These are phyloP conservation scores for Aphelenchoides bicaudatus DNA, from an alignment of 2,888 invertebrate genomes.

Conservation along the genomic window DNA sequence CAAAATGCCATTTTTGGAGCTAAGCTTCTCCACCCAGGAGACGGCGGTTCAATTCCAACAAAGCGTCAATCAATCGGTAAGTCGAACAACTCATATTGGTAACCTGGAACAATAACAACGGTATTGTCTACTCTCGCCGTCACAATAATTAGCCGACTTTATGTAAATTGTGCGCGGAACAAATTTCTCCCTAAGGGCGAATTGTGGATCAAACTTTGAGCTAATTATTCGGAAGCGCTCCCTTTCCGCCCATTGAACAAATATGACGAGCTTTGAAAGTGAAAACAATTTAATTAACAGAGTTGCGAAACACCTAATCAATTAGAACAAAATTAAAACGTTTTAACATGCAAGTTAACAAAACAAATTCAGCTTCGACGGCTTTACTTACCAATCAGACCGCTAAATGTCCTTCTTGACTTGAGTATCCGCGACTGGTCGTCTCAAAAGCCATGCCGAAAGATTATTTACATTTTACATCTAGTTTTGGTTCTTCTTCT, in stretches of 20 bases:
- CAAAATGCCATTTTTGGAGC: constrained; percentile 32
- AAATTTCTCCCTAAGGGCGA: no score
- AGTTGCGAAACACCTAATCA: no score
- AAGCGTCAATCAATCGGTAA: constrained; percentile 24
- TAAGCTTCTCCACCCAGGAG: constrained; percentile 35
- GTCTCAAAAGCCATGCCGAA: background rate
- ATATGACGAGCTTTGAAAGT: no score
- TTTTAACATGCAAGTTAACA: background rate
- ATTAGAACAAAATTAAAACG: background rate
- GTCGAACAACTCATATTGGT: no score
- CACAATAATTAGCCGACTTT: no score
- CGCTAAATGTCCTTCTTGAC: constrained; percentile 1
- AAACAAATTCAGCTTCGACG: background rate
- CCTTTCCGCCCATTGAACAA: no score
- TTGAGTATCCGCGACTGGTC: background rate
- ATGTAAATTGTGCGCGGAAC: no score
- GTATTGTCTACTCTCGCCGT: no score
- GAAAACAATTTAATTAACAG: no score
- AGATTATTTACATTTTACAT: background rate
- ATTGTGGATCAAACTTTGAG: no score
- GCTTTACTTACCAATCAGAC: background rate
- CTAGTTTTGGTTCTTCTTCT: background rate
- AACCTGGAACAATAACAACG: no score
- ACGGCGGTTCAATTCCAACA: constrained; percentile 25
- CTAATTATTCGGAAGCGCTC: no score